Percentiles rank a stretch among this genome's conserved stretches.
phyloP scores from a whole-genome alignment of 2,888 invertebrate genomes.

The Eilema griseolum region DNA sequence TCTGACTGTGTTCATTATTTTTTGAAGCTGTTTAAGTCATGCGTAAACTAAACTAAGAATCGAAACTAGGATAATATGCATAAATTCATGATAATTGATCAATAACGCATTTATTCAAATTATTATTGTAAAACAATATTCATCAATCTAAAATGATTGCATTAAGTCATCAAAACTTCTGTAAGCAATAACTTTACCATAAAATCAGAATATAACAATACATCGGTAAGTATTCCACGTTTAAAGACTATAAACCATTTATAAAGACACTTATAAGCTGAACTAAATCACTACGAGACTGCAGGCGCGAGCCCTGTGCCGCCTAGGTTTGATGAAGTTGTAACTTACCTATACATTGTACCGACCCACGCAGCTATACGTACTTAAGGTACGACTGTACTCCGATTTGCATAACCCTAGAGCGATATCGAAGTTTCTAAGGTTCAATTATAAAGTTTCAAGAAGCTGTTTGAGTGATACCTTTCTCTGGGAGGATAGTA shows the following conservation, averaged over 20 bases:
- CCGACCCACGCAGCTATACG: slow-evolving; percentile 28
- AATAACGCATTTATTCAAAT: too few relatives aligned
- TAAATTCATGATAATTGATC: too few relatives aligned
- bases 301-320: slow-evolving; percentile 20
- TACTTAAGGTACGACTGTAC: slow-evolving; percentile 12
- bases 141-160: neutral
- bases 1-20: too few relatives aligned
- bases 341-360: slow-evolving; percentile 32
- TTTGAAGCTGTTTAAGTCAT: too few relatives aligned
- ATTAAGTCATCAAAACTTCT: neutral
- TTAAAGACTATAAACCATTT: slow-evolving; percentile 25
- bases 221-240: neutral
- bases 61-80: too few relatives aligned
- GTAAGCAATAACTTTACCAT: too few relatives aligned
- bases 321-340: slow-evolving; percentile 46
- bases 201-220: neutral
- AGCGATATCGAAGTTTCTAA: slow-evolving; percentile 17
- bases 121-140: neutral
- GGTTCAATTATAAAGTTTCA: slow-evolving; percentile 22
- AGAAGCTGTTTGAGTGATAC: neutral
- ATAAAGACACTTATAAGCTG: slow-evolving; percentile 35
- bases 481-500: neutral
- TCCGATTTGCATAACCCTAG: slow-evolving; percentile 24
- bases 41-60: too few relatives aligned
- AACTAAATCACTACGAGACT: slow-evolving; percentile 24